phyloP scores from a whole-genome alignment of 2,888 invertebrate species.

The Nemurella pictetii region DNA sequence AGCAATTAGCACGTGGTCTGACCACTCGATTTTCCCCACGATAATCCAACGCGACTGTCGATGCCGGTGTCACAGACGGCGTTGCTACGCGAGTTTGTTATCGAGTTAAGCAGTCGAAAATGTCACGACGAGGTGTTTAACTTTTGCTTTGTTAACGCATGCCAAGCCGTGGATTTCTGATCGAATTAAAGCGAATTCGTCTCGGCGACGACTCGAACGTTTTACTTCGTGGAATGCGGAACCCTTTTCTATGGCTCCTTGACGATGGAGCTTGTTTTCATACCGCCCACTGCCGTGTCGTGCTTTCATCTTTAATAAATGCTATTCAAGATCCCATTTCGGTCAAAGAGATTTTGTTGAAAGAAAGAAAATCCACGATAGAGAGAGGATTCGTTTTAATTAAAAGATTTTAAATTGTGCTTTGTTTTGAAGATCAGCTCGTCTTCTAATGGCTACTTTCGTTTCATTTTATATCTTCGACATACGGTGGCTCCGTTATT shows the following conservation, averaged over 20 bases:
- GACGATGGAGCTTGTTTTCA: too few species aligned
- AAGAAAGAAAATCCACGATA: neutral
- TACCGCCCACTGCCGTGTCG: too few species aligned
- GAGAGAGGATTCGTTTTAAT: neutral
- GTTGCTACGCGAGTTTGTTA: neutral
- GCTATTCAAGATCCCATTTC: neutral
- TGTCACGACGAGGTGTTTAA: neutral
- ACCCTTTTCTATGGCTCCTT: too few species aligned
- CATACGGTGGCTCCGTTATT: neutral
- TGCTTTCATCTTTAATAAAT: neutral
- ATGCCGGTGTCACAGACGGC: too few species aligned
- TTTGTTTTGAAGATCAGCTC: neutral
- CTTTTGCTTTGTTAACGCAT: neutral
- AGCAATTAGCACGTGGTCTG: conserved; percentile 19
- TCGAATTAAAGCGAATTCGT: too few species aligned
- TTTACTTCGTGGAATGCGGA: too few species aligned
- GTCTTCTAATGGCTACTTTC: neutral
- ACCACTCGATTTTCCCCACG: too few species aligned
- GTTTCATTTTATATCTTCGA: neutral
- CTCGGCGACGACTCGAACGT: too few species aligned
- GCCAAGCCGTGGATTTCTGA: too few species aligned
- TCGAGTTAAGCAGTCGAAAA: neutral
- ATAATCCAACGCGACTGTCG: too few species aligned
- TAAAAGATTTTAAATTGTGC: neutral
- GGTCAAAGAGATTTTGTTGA: neutral